phyloP scores from a whole-genome alignment of 2,888 invertebrate species.

The Liposcelis brunnea region DNA sequence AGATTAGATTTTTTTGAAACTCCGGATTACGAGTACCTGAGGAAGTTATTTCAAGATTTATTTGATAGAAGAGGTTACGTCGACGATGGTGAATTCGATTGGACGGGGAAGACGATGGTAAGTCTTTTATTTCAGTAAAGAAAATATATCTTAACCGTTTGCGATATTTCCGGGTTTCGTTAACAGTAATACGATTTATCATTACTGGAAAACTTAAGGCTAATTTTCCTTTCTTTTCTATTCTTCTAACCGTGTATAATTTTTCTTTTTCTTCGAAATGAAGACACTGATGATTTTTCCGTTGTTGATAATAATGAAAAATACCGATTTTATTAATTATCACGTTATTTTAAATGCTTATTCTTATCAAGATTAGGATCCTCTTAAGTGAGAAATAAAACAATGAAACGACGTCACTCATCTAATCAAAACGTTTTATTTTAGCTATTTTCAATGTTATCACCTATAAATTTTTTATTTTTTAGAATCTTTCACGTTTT shows the following conservation, averaged over 20 bases:
- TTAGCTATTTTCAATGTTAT: neutral
- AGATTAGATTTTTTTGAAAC: constrained; percentile 99
- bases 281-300: neutral
- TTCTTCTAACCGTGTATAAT: neutral
- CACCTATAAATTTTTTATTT: neutral
- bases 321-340: too few relatives aligned
- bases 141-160: neutral
- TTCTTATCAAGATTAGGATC: too few relatives aligned
- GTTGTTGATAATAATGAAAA: too few relatives aligned
- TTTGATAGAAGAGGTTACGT: constrained; percentile 73
- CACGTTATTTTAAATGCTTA: too few relatives aligned
- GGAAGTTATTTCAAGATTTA: constrained; percentile 85
- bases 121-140: too few relatives aligned
- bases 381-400: too few relatives aligned
- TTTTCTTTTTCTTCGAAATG: neutral
- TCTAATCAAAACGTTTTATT: too few relatives aligned
- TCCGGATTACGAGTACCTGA: constrained; percentile 97
- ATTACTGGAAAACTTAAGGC: too few relatives aligned
- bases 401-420: too few relatives aligned
- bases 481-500: too few relatives aligned
- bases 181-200: neutral
- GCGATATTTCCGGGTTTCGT: neutral
- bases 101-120: constrained; percentile 71
- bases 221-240: constrained; percentile 3
- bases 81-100: constrained; percentile 87